phyloP scores from a whole-genome alignment of 2,888 invertebrate species.

The Campaea margaritaria region DNA sequence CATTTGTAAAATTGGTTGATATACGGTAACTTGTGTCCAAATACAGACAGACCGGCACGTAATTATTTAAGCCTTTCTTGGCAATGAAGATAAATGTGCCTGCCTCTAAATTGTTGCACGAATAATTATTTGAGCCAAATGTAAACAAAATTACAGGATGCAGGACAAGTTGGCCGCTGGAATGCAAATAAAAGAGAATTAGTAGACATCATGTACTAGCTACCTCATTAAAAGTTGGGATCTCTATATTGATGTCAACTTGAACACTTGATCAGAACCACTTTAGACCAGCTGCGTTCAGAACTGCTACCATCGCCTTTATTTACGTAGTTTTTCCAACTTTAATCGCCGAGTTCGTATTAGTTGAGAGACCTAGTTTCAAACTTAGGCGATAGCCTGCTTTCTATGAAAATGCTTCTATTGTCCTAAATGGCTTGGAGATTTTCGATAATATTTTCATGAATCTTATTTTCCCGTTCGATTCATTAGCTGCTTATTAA shows the following conservation, averaged over 20 bases:
- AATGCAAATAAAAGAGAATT: constrained; percentile 23
- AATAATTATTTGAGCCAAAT: constrained; percentile 9
- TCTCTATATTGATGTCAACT: constrained; percentile 18
- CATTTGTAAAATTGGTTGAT: not conserved
- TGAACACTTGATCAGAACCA: not conserved
- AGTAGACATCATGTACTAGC: constrained; percentile 18
- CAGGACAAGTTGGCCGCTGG: constrained; percentile 16
- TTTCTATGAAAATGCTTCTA: constrained; percentile 10
- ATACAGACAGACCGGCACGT: constrained; percentile 3
- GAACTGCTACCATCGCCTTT: constrained; percentile 6
- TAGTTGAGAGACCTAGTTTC: constrained; percentile 22
- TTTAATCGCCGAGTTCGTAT: constrained; percentile 6
- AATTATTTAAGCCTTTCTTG: constrained; percentile 9
- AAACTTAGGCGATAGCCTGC: constrained; percentile 4
- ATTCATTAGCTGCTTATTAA: constrained; percentile 17
- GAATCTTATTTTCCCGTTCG: constrained; percentile 15
- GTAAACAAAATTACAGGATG: constrained; percentile 27
- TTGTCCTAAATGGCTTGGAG: constrained; percentile 16
- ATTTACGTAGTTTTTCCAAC: constrained; percentile 11
- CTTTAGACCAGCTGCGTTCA: not conserved
- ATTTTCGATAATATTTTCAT: constrained; percentile 17
- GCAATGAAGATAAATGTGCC: constrained; percentile 13
- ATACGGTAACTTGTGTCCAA: constrained; percentile 9
- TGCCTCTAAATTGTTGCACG: not conserved
- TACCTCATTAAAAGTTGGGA: not conserved